phyloP scores from a whole-genome alignment of 1,140 invertebrate species.

The Ceratina calcarata region DNA sequence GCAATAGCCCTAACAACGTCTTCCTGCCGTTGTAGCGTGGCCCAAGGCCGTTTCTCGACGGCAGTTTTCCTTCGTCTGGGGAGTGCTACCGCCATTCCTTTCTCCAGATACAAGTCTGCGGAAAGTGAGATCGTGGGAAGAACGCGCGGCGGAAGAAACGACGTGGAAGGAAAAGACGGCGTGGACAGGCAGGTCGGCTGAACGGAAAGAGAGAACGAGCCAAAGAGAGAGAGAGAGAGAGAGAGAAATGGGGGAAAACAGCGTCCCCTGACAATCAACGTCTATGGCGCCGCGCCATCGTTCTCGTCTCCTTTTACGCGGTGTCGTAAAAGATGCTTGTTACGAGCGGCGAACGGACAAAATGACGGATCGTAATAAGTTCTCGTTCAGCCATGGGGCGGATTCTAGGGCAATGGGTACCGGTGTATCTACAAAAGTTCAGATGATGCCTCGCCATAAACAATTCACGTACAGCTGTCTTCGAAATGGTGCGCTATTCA shows the following conservation, averaged over 20 bases:
- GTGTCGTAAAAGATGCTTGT: constrained; percentile 73
- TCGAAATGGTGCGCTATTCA: no score
- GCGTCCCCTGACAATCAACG: constrained; percentile 69
- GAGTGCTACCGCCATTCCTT: constrained; percentile 54
- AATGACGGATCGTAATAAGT: constrained; percentile 72
- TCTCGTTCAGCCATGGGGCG: constrained; percentile 46
- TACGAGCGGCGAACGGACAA: constrained; percentile 69
- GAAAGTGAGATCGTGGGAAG: constrained; percentile 33
- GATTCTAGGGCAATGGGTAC: constrained; percentile 36
- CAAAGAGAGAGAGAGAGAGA: background rate
- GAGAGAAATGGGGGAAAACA: constrained; percentile 10
- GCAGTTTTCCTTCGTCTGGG: constrained; percentile 54
- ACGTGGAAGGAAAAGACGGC: constrained; percentile 34
- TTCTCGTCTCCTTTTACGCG: constrained; percentile 65
- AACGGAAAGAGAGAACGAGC: no score
- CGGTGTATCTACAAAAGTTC: constrained; percentile 1
- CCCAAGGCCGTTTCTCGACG: constrained; percentile 51
- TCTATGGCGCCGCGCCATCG: constrained; percentile 71
- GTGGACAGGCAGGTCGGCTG: background rate
- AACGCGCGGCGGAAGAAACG: constrained; percentile 23
- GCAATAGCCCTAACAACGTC: constrained; percentile 73
- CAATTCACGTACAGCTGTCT: background rate
- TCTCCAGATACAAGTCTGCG: constrained; percentile 33
- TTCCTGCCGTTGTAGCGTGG: constrained; percentile 59
- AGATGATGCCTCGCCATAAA: constrained; percentile 49